phyloP scores from a whole-genome alignment of 2,888 invertebrate species.

The Microctonus brassicae region DNA sequence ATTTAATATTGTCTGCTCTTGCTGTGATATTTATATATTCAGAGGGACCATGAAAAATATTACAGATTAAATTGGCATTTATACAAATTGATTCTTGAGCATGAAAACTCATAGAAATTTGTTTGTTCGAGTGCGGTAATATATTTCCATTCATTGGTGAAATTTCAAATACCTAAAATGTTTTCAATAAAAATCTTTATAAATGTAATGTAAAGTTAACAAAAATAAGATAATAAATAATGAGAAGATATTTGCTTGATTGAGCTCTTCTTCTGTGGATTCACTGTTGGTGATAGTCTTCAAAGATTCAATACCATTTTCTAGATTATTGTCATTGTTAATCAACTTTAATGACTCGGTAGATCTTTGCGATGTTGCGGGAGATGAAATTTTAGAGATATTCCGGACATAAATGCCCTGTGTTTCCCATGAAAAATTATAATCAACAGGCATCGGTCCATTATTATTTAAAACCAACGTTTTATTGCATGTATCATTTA shows the following conservation, averaged over 20 bases:
- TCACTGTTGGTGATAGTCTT: not conserved
- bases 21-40: constrained; percentile 72
- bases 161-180: constrained; percentile 43
- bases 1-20: constrained; percentile 72
- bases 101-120: constrained; percentile 49
- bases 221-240: not conserved
- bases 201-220: no score
- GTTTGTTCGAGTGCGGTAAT: constrained; percentile 46
- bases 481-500: constrained; percentile 69
- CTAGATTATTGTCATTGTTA: not conserved
- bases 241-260: not conserved
- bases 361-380: not conserved
- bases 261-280: not conserved
- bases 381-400: not conserved
- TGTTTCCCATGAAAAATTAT: constrained; percentile 65
- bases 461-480: constrained; percentile 72
- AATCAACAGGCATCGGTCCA: constrained; percentile 71
- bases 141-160: constrained; percentile 48
- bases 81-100: constrained; percentile 58
- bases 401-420: constrained; percentile 36
- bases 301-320: not conserved
- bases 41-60: constrained; percentile 73
- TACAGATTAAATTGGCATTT: constrained; percentile 71
- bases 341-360: not conserved
- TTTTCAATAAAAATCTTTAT: not conserved